Conservation (phyloP, 2,797 vertebrate species). For the Falco peregrinus region DNA sequence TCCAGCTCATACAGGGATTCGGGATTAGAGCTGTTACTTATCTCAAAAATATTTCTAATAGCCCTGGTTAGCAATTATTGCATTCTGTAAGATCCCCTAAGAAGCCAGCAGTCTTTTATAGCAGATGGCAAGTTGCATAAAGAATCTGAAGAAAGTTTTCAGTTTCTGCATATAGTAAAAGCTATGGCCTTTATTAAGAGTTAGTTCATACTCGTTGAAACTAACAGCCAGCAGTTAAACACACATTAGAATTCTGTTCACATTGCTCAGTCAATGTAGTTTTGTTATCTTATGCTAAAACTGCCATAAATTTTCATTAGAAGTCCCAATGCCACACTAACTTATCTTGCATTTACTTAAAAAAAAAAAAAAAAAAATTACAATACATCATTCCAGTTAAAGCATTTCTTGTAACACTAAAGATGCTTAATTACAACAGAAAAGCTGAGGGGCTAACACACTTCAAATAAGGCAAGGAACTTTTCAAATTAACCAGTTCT, state of each 20-base stretch:
- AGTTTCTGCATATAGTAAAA: conserved; percentile 53
- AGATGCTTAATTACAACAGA: background rate
- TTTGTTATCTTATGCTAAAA: conserved; percentile 77
- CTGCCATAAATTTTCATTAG: conserved; percentile 86
- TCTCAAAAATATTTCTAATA: conserved; percentile 80
- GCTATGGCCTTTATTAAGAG: conserved; percentile 75
- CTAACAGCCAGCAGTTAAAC: conserved; percentile 73
- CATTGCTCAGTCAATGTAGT: conserved; percentile 84
- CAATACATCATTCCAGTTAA: conserved; percentile 72
- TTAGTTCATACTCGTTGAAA: conserved; percentile 78
- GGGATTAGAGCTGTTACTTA: conserved; percentile 79
- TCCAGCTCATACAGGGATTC: conserved; percentile 76
- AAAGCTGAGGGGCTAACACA: background rate
- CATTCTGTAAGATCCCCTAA: conserved; percentile 66
- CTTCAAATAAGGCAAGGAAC: background rate
- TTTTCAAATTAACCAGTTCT: background rate
- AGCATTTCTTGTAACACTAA: conserved; percentile 33
- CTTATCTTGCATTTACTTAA: conserved; percentile 20
- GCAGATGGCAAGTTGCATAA: conserved; percentile 78
- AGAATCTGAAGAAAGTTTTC: conserved; percentile 62
- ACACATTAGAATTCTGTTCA: conserved; percentile 60
- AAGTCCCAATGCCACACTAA: conserved; percentile 62
- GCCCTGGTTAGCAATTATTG: conserved; percentile 70
- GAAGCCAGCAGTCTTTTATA: conserved; percentile 82
- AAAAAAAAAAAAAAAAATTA: background rate